These are phyloP conservation scores for Hippocampus abdominalis DNA, from an alignment of 2,113 vertebrate species.

Conservation along the genomic window DNA sequence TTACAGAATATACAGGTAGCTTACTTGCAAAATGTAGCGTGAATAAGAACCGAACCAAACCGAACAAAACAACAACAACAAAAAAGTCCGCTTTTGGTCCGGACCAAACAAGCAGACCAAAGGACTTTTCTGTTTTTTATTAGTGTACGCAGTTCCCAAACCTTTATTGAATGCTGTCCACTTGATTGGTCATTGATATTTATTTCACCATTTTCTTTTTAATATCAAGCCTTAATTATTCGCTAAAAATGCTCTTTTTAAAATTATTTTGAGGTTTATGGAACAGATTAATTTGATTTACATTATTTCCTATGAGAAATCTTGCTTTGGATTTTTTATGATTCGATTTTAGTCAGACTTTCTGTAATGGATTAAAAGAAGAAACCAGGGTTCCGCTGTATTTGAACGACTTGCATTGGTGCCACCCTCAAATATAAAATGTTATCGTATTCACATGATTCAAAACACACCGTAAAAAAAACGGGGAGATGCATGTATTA, in stretches of 20 bases:
- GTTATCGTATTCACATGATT: slow-evolving; percentile 6
- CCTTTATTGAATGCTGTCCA: too few relatives aligned
- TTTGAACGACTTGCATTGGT: neutral
- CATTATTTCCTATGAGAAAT: neutral
- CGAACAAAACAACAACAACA: too few relatives aligned
- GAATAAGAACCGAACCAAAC: too few relatives aligned
- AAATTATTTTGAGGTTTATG: neutral
- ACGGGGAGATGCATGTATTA: slow-evolving; percentile 57
- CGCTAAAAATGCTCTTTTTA: too few relatives aligned
- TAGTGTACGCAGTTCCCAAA: too few relatives aligned
- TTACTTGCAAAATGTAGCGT: too few relatives aligned
- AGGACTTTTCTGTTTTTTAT: too few relatives aligned
- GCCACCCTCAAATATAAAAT: neutral
- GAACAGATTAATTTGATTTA: neutral
- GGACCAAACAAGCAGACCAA: too few relatives aligned
- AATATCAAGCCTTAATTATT: neutral
- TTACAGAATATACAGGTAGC: too few relatives aligned
- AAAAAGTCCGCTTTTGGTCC: too few relatives aligned
- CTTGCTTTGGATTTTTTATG: neutral
- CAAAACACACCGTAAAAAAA: slow-evolving; percentile 50
- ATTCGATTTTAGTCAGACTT: neutral
- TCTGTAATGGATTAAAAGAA: neutral
- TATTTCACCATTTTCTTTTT: too few relatives aligned
- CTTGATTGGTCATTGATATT: too few relatives aligned
- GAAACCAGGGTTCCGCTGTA: neutral